Base-by-base conservation (phyloP, 2,797 vertebrate genomes). In the Psittacula derbiana region DNA sequence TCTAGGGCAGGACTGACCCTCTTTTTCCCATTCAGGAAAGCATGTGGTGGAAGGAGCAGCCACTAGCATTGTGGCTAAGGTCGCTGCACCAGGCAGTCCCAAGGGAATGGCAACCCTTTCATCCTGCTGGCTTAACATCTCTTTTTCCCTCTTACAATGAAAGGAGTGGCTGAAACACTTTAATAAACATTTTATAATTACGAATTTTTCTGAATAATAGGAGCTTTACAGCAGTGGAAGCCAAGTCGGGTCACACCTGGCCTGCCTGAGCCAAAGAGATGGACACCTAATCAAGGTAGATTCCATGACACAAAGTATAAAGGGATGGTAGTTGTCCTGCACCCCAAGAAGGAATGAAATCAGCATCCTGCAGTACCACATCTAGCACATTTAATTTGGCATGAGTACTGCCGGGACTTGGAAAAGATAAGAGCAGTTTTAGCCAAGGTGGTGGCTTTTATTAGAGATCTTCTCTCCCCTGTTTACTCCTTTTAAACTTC, bases 31-130 rank as follows among this genome's bases (percentile, higher is more conserved):
- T 12, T 25, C 17, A 46, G 38, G 6, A 79, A 36, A 49, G 12
- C 0, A 0, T 2, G 12, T 1, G 9, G 17, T 12, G 30, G 62
- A 85, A 71, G 60, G 20, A 71, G 15, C 47, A 74, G 60, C 49
- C 66, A 20, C 9, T 5, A 3, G 24, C 25, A 2, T 55, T 4
- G 1, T 0, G 0, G 41, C 57, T 36, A 50, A 78, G 41, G 16
- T 74, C 38, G 7, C 62, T 36, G 28, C 10, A 20, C 11, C 25
- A 55, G 25, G 33, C 0, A 2, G 11, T 28, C 58, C 41, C 41
- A 25, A 30, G 38, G 25, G 47, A 90, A 11, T 3, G 4, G 31
- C 43, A 80, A 3, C 20, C 8, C 30, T 60, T 65, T 58, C 38
- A 43, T 18, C 44, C 28, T 65, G 11, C 30, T 40, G 24, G 4